phyloP scores from a whole-genome alignment of 1,140 invertebrate species.

The Bombus affinis region DNA sequence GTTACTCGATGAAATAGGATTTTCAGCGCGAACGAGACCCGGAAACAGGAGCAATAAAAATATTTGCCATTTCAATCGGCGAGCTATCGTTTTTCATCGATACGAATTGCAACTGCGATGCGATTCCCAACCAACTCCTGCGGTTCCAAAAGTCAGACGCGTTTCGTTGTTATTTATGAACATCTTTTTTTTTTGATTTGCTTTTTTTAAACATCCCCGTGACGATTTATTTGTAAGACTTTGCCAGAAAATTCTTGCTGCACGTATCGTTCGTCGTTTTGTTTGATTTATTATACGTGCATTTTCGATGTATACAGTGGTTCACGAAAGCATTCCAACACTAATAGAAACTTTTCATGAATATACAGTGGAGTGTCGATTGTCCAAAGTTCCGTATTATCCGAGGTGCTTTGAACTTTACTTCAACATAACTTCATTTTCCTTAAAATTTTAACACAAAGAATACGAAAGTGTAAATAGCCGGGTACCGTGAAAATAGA shows the following conservation, averaged over 20 bases:
- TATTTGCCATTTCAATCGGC: constrained; percentile 49
- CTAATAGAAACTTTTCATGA: no score
- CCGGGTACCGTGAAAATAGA: no score
- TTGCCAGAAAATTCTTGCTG: not conserved
- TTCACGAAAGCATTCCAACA: no score
- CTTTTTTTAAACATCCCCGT: not conserved
- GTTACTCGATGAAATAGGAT: constrained; percentile 54
- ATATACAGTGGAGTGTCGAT: no score
- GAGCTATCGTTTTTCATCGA: constrained; percentile 43
- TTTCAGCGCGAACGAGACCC: constrained; percentile 50
- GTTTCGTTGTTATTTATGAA: not conserved
- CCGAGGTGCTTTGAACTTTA: no score
- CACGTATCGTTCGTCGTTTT: no score
- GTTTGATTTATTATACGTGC: no score
- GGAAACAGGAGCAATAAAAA: constrained; percentile 48
- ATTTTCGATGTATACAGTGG: no score
- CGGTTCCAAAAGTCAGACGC: constrained; percentile 29
- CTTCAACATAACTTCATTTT: no score
- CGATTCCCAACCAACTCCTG: constrained; percentile 17
- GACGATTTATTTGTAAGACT: not conserved
- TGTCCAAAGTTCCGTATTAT: no score
- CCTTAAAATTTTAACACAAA: no score
- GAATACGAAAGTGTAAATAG: no score
- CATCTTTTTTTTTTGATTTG: not conserved
- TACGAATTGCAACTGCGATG: constrained; percentile 39